Base-by-base conservation (phyloP, 2,888 invertebrate species). In the Baccha elongata region DNA sequence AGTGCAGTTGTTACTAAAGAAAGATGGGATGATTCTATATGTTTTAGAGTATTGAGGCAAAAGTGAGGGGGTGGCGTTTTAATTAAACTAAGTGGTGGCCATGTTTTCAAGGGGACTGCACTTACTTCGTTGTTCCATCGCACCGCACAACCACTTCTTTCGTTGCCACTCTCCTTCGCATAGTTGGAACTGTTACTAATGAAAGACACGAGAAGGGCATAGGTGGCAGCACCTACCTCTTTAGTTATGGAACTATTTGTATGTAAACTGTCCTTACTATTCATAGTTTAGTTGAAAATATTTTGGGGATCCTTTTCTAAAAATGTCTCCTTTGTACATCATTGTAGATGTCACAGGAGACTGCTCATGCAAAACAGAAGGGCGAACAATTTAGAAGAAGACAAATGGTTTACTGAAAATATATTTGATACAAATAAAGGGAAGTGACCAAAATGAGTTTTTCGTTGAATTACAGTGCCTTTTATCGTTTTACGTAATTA, bases 51-150 rank as follows among this genome's bases (percentile, higher is more conserved):
- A 17, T n/a, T 11, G 35, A 19, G 6, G 17, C 17, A 32, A 46
- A 53, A 62, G 53, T 55, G 58, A 55, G 50, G 76, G 76, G 75
- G 83, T 78, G 72, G 76, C 64, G 64, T 83, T 78, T 83, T 83
- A 83, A 83, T 83, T 83, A 78, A 83, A 83, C 83, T 83, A 83
- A 83, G 83, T 83, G 83, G 83, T 60, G 78, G 72, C 83, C 83
- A 73, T 72, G 72, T 78, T n/a, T n/a, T 83, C 69, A 73, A 83
- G 72, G 72, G 83, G 58, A 73, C 55, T 72, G 75, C 71, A 60
- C 53, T 71, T 71, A 60, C 52, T 44, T 64, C 37, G 42, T n/a
- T 67, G 52, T 75, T 42, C 68, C 29, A 48, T 15, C 32, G 26
- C 58, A 65, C 58, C 69, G 29, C 58, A 69, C 23, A 40, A 58